Evolutionary conservation across 2,888 invertebrate genomes (phyloP).

Genomic region (Heliconius hortense): DNA sequence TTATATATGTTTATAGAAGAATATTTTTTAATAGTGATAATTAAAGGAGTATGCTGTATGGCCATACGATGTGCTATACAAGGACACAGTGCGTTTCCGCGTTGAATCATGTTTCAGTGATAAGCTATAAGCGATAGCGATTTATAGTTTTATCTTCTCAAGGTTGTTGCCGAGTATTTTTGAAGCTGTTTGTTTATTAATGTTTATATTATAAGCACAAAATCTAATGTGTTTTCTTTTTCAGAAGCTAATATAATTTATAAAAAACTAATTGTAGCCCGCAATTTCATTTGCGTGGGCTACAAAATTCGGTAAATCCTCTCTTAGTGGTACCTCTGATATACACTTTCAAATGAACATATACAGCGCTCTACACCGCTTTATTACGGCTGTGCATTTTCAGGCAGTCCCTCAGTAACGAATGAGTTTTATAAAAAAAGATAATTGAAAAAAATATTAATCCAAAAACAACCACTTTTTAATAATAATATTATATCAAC

Average conservation of each 20-base stretch:
- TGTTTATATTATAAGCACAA: background rate
- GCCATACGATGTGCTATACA: slow-evolving; percentile 74
- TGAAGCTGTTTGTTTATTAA: background rate
- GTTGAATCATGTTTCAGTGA: slow-evolving; percentile 67
- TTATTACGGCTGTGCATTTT: no score
- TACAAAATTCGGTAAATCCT: no score
- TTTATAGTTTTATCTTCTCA: slow-evolving; percentile 1
- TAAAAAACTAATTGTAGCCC: no score
- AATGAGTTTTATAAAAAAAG: no score
- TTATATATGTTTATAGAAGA: slow-evolving; percentile 55
- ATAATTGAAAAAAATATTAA: no score
- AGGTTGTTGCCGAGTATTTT: background rate
- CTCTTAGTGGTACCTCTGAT: no score
- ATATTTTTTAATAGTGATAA: slow-evolving; percentile 71
- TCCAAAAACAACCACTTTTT: background rate
- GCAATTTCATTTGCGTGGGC: no score
- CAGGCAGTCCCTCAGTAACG: no score
- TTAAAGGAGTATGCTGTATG: slow-evolving; percentile 67
- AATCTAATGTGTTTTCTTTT: background rate
- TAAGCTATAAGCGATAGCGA: slow-evolving; percentile 46
- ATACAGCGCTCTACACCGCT: no score
- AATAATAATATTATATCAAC: background rate
- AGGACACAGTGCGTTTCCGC: slow-evolving; percentile 74
- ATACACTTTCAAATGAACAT: no score
- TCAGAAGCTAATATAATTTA: no score